These are phyloP conservation scores for Thalassaphorura encarpata DNA, from an alignment of 1,140 invertebrate genomes.

Conservation along the genomic window DNA sequence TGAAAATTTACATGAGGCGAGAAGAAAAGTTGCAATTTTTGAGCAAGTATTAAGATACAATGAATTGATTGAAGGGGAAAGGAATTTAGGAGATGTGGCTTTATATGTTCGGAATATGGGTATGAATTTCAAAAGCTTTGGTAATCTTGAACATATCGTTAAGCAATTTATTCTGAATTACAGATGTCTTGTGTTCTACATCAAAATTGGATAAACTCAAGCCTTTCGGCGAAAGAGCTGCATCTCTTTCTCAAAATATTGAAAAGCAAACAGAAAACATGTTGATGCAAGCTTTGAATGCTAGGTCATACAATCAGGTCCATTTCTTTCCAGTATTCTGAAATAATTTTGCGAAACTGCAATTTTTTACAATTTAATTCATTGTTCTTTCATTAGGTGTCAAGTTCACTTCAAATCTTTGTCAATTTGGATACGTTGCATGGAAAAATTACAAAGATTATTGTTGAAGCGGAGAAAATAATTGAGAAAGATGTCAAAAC, in stretches of 20 bases:
- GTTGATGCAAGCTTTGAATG: constrained; percentile 20
- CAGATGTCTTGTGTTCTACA: constrained; percentile 21
- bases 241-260: constrained; percentile 27
- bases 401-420: constrained; percentile 27
- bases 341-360: background rate
- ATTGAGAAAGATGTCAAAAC: constrained; percentile 21
- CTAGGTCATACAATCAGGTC: constrained; percentile 13
- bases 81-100: constrained; percentile 23
- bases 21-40: constrained; percentile 12
- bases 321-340: background rate
- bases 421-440: constrained; percentile 27
- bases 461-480: constrained; percentile 19
- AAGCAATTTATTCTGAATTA: too few relatives aligned
- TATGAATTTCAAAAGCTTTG: constrained; percentile 3
- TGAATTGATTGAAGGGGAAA: constrained; percentile 7
- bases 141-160: too few relatives aligned
- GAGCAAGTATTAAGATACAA: constrained; percentile 15
- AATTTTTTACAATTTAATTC: background rate
- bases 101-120: constrained; percentile 26
- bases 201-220: constrained; percentile 17
- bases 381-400: constrained; percentile 9
- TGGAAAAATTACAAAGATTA: constrained; percentile 20
- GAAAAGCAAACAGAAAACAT: constrained; percentile 33
- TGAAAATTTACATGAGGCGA: constrained; percentile 19
- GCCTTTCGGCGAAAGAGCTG: constrained; percentile 21